Evolutionary conservation across 2,797 vertebrate genomes (phyloP).

Genomic region (Coilia nasus): DNA sequence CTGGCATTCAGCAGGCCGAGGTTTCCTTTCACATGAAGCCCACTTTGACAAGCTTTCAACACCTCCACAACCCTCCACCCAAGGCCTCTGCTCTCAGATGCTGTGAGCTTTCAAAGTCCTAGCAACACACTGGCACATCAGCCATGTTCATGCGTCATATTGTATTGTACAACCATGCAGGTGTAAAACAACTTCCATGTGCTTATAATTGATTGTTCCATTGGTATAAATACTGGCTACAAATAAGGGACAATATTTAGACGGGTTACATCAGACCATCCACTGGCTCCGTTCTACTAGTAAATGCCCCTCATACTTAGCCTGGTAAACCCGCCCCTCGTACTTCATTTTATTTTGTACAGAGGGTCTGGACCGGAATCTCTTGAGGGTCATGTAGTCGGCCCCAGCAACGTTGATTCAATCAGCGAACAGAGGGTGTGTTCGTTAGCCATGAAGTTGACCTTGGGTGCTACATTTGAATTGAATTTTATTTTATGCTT

Average conservation of each 20-base stretch:
- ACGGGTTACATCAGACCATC: neutral
- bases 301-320: too few species aligned
- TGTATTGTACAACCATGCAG: neutral
- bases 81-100: neutral
- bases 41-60: neutral
- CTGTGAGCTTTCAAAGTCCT: neutral
- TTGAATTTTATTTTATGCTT: too few species aligned
- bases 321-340: too few species aligned
- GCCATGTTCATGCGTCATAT: neutral
- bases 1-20: neutral
- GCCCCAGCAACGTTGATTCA: too few species aligned
- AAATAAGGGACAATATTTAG: neutral
- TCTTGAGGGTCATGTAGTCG: too few species aligned
- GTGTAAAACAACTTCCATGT: neutral
- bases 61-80: conserved; percentile 7
- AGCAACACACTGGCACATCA: neutral
- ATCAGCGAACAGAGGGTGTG: too few species aligned
- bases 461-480: too few species aligned
- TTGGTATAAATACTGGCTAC: neutral
- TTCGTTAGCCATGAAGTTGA: too few species aligned
- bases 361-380: too few species aligned
- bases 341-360: too few species aligned
- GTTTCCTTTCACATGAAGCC: conserved; percentile 1
- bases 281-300: neutral
- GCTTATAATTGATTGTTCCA: neutral